phyloP scores from a whole-genome alignment of 2,888 invertebrate species.

The Cerceris ruficornis region DNA sequence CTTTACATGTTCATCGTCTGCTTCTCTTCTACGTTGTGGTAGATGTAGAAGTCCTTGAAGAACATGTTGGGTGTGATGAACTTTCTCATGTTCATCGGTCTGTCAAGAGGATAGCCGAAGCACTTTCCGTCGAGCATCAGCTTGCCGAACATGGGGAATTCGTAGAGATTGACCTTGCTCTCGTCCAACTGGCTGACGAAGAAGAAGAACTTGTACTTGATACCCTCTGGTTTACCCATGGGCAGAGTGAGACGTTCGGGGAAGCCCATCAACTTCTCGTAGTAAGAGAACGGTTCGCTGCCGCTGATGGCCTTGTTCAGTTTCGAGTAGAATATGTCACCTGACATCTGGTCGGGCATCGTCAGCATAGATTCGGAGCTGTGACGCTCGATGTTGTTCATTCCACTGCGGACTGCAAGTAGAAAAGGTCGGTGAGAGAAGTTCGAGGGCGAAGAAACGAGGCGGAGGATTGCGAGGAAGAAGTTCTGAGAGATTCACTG shows the following conservation, averaged over 20 bases:
- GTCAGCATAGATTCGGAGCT: conserved; percentile 73
- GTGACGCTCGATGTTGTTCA: conserved; percentile 74
- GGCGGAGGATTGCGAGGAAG: too few relatives aligned
- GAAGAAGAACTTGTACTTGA: conserved; percentile 85
- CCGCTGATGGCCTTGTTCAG: conserved; percentile 74
- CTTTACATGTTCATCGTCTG: conserved; percentile 30
- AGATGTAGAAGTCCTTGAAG: conserved; percentile 84
- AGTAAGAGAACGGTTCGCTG: conserved; percentile 76
- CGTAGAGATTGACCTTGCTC: conserved; percentile 80
- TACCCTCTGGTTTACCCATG: conserved; percentile 85
- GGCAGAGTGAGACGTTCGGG: conserved; percentile 86
- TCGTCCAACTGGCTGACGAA: conserved; percentile 84
- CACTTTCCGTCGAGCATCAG: conserved; percentile 82
- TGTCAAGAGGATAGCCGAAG: conserved; percentile 85
- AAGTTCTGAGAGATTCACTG: too few relatives aligned
- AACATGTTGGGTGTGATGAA: conserved; percentile 84
- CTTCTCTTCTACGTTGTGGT: conserved; percentile 81
- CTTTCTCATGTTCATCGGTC: conserved; percentile 82
- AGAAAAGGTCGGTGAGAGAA: not conserved
- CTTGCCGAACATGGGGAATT: conserved; percentile 82
- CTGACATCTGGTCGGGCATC: conserved; percentile 66
- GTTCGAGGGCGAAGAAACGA: not conserved
- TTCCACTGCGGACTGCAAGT: conserved; percentile 75
- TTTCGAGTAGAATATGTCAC: conserved; percentile 74
- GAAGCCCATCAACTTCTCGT: conserved; percentile 76